phyloP scores from a whole-genome alignment of 1,140 invertebrate species.

The Philopotamus ludificatus region DNA sequence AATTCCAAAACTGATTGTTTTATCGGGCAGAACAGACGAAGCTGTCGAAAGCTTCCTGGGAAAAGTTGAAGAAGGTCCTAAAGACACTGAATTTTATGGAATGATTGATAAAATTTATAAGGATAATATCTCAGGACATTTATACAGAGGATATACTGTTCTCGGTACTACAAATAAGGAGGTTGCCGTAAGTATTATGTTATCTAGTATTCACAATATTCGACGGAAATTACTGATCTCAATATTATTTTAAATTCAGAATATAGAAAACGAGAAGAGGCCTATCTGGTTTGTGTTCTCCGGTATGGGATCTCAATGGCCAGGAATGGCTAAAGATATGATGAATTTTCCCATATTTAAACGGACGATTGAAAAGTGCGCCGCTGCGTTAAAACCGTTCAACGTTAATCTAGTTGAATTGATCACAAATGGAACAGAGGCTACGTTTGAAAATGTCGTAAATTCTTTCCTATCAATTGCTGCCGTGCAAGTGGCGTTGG shows the following conservation, averaged over 20 bases:
- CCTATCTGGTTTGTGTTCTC: constrained; percentile 94
- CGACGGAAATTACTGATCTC: background rate
- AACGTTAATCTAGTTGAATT: constrained; percentile 81
- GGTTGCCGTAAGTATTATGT: constrained; percentile 48
- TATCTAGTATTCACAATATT: background rate
- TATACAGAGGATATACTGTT: constrained; percentile 75
- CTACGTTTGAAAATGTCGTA: constrained; percentile 78
- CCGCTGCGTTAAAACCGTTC: constrained; percentile 71
- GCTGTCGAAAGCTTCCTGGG: constrained; percentile 70
- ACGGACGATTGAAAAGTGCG: constrained; percentile 72
- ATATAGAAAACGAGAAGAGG: constrained; percentile 57
- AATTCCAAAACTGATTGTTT: constrained; percentile 71
- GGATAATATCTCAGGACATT: constrained; percentile 67
- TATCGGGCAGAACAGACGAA: constrained; percentile 83
- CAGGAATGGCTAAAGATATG: constrained; percentile 86
- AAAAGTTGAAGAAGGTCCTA: constrained; percentile 58
- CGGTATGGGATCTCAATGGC: constrained; percentile 97
- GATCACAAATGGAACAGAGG: constrained; percentile 72
- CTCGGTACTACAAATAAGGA: constrained; percentile 55
- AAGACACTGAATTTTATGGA: constrained; percentile 75
- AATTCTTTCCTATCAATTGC: constrained; percentile 92
- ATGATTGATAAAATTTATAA: constrained; percentile 75
- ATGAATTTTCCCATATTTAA: constrained; percentile 80
- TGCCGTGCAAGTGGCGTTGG: constrained; percentile 90
- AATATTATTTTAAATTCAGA: constrained; percentile 19